A percentile compares a stretch with the other conserved stretches of the same genome.
Evolutionary conservation across 2,888 invertebrate genomes (phyloP).

Genomic region (Tetragonisca angustula): DNA sequence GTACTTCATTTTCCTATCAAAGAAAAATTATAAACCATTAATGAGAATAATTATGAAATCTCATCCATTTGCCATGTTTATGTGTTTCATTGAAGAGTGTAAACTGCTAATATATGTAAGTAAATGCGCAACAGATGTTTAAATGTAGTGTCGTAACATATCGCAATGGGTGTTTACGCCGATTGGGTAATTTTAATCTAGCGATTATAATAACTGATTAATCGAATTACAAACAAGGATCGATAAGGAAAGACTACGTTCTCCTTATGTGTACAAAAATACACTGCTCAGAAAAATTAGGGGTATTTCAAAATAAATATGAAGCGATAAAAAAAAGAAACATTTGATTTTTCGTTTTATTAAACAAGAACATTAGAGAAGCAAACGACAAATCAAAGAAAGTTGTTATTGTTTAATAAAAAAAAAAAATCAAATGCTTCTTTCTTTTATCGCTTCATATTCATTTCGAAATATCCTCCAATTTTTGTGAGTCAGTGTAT

Average conservation of each 20-base stretch:
- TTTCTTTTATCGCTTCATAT: too few species aligned
- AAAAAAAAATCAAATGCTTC: too few species aligned
- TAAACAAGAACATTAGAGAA: too few species aligned
- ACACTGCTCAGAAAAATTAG: too few species aligned
- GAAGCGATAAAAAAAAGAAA: too few species aligned
- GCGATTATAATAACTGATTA: slow-evolving; percentile 3
- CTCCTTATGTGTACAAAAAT: not conserved
- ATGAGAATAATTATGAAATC: not conserved
- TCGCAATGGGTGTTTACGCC: not conserved
- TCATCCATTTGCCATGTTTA: not conserved
- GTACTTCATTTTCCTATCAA: slow-evolving; percentile 63
- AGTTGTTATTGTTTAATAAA: too few species aligned
- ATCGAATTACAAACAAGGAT: not conserved
- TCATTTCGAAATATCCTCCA: too few species aligned
- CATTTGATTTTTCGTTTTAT: too few species aligned
- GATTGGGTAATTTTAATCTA: not conserved
- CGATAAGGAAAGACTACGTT: not conserved
- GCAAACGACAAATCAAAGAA: too few species aligned
- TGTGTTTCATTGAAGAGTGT: not conserved
- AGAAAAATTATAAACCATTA: not conserved
- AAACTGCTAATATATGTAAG: too few species aligned
- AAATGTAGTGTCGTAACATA: not conserved
- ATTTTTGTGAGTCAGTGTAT: too few species aligned
- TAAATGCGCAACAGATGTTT: slow-evolving; percentile 28
- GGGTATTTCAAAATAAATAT: too few species aligned